phyloP scores from a whole-genome alignment of 2,888 invertebrate species.

The Rutpela maculata region DNA sequence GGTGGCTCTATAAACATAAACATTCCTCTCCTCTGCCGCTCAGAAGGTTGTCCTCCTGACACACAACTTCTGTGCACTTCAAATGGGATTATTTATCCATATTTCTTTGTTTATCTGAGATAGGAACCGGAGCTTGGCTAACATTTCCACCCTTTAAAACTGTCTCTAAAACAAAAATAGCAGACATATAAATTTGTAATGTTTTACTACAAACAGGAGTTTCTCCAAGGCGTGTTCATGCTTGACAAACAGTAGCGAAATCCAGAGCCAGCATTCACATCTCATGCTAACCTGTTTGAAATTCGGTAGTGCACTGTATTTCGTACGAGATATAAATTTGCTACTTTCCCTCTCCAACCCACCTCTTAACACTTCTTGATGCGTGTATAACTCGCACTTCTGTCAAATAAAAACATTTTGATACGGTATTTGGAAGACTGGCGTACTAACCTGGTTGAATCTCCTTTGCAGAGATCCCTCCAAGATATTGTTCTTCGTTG shows the following conservation, averaged over 20 bases:
- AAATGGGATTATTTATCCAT: too few species aligned
- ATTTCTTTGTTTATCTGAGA: too few species aligned
- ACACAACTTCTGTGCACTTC: too few species aligned
- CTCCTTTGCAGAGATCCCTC: conserved; percentile 93
- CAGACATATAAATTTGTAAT: not conserved
- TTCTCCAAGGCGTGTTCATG: conserved; percentile 30
- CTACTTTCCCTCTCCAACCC: conserved; percentile 56
- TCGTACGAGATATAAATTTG: conserved; percentile 52
- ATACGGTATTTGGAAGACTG: not conserved
- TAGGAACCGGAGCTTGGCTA: too few species aligned
- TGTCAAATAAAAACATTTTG: conserved; percentile 41
- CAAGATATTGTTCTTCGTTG: conserved; percentile 90
- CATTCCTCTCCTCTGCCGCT: too few species aligned
- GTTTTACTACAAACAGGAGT: conserved; percentile 10
- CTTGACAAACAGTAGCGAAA: conserved; percentile 23
- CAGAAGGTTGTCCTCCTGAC: too few species aligned
- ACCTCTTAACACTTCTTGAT: conserved; percentile 58
- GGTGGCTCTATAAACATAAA: too few species aligned
- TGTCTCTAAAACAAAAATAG: not conserved
- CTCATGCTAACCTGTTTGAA: conserved; percentile 55
- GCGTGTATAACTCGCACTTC: conserved; percentile 52
- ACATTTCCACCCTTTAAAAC: too few species aligned
- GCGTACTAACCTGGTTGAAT: conserved; percentile 83
- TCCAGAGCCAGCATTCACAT: conserved; percentile 28
- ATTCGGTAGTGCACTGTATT: conserved; percentile 52